phyloP scores from a whole-genome alignment of 2,888 invertebrate species.

The Drosophila quinaria region DNA sequence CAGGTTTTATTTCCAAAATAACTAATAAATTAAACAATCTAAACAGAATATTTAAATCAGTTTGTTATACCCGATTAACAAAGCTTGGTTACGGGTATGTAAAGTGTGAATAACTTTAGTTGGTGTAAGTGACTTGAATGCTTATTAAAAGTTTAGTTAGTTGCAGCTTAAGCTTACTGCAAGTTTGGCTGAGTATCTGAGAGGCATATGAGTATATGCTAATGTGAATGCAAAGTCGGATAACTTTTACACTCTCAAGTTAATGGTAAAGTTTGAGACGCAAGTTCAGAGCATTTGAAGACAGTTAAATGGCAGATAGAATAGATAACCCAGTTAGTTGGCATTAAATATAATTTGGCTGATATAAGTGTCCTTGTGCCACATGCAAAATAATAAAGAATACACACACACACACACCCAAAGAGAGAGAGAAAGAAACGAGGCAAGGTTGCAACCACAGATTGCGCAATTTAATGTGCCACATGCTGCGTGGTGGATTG shows the following conservation, averaged over 20 bases:
- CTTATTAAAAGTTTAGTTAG: constrained; percentile 59
- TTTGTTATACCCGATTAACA: not conserved
- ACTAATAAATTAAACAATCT: no score
- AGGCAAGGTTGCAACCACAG: constrained; percentile 12
- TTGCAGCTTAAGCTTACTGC: constrained; percentile 20
- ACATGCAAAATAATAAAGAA: constrained; percentile 47
- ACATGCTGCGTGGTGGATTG: constrained; percentile 7
- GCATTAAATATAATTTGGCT: constrained; percentile 44
- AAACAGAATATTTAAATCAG: not conserved
- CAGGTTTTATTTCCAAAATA: no score
- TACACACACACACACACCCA: constrained; percentile 12
- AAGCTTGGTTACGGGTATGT: constrained; percentile 7
- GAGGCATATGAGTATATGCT: constrained; percentile 15
- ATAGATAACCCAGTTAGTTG: constrained; percentile 61
- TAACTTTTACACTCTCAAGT: constrained; percentile 19
- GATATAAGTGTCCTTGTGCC: constrained; percentile 67
- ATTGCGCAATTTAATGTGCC: constrained; percentile 39
- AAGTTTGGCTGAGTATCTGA: not conserved
- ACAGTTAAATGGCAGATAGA: constrained; percentile 5
- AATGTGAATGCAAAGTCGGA: constrained; percentile 26
- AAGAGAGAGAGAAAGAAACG: constrained; percentile 1
- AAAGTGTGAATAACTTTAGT: constrained; percentile 12
- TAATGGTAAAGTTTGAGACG: constrained; percentile 6
- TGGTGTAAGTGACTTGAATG: constrained; percentile 37
- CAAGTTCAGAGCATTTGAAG: constrained; percentile 12